These are phyloP conservation scores for Pachyuromys duprasi DNA, from an alignment of 2,797 vertebrate genomes.

Conservation along the genomic window DNA sequence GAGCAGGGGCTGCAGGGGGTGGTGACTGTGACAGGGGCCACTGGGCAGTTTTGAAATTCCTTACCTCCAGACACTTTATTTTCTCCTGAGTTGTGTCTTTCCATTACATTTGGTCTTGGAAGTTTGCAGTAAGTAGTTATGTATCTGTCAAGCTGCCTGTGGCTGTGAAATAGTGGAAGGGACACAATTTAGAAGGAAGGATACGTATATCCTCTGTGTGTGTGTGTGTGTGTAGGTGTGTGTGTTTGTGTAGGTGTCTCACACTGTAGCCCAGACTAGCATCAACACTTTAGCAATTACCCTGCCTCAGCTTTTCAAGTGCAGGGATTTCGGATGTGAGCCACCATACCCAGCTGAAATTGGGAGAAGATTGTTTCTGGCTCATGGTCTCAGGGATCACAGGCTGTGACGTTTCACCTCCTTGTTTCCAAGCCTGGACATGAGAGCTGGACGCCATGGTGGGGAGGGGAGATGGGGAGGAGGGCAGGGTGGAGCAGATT, in stretches of 20 bases:
- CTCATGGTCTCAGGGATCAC: neutral
- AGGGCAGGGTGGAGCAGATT: neutral
- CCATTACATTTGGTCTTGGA: neutral
- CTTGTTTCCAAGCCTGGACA: neutral
- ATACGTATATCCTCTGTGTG: neutral
- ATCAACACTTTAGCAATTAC: neutral
- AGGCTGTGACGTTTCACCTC: neutral
- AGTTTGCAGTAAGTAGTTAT: neutral
- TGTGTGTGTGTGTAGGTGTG: neutral
- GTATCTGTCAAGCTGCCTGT: no score
- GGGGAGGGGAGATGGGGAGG: neutral
- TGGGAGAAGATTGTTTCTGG: neutral
- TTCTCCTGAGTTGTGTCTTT: neutral
- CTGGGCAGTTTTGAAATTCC: rapidly evolving
- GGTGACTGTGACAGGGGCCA: neutral
- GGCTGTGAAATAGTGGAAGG: neutral
- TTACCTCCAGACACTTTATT: rapidly evolving
- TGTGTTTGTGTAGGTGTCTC: neutral
- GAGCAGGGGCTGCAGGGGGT: neutral
- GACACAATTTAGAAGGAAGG: neutral
- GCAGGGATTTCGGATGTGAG: neutral
- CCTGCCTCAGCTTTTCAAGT: neutral
- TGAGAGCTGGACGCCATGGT: neutral
- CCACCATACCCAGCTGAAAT: no score
- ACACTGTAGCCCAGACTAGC: neutral